Evolutionary conservation across 2,113 vertebrate genomes (phyloP), one percentile per base, ranked within the genome.

Genomic region (Malurus alboscapulatus): DNA sequence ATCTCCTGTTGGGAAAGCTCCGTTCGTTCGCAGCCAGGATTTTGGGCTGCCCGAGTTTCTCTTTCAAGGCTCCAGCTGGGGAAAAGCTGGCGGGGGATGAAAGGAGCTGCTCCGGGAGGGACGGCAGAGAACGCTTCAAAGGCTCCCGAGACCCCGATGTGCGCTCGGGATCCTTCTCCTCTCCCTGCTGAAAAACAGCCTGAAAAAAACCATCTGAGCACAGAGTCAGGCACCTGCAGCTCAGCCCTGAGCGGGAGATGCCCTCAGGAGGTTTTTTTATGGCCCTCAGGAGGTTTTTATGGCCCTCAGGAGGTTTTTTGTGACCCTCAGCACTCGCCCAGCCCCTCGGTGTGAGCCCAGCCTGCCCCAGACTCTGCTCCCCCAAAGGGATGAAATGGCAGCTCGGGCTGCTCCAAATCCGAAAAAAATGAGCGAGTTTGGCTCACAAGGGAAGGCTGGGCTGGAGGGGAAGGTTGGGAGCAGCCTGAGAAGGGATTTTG

Each of bases 61-160:
- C 94, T 97, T 96, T 96, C 93, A 95, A 97, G 94, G 96, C 95
- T 94, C 95, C 93, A 96, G 95, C 95, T 97, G 96, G 91, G 96
- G 95, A 96, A 96, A 53, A 68, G 92, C 93, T 98, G 98, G 97
- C 97, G 95, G 95, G 86, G 97, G 98, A 98, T 97, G 94, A 98
- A 98, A 98, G 96, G 72, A 94, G 93, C 92, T 25, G 76, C 91
- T 87, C 57, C 10, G 50, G 97, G 96, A 97, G 92, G 95, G 95
- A 97, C 97, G 97, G 62, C 96, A 97, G 98, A 87, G 90, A 96
- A 32, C 77, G 97, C 97, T 97, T 98, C 96, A 96, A 98, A 98
- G 98, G 96, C 97, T 95, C 87, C 91, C 66, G 69, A 92, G 62
- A 19, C 78, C 32, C 22, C 3, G 45, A 95, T 36, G 34, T 36